These are phyloP conservation scores for Platyrinchus mystaceus DNA, from an alignment of 2,797 vertebrate species.

Conservation along the genomic window DNA sequence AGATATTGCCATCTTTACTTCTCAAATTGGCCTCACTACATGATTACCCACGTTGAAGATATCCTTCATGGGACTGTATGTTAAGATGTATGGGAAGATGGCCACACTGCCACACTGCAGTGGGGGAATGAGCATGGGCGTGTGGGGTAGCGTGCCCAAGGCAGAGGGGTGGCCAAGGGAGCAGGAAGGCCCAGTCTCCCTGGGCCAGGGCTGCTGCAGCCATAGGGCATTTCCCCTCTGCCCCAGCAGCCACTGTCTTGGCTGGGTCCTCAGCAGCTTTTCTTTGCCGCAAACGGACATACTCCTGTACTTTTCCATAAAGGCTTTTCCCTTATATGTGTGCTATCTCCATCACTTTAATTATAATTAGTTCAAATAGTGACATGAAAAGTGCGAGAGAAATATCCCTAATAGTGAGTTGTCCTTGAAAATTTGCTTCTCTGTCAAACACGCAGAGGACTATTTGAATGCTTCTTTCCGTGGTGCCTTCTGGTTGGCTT, in stretches of 20 bases:
- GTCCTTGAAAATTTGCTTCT: neutral
- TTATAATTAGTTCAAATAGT: neutral
- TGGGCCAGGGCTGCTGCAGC: neutral
- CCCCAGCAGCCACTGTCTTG: accelerated
- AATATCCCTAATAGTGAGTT: neutral
- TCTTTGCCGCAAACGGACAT: neutral
- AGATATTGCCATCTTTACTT: neutral
- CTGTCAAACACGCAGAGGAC: neutral
- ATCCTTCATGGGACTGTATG: neutral
- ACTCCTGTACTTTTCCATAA: neutral
- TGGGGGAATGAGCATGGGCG: accelerated
- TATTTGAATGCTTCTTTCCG: neutral
- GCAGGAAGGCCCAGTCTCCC: neutral
- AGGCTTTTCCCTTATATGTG: neutral
- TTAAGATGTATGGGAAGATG: neutral
- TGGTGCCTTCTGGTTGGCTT: neutral
- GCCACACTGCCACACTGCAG: neutral
- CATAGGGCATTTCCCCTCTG: neutral
- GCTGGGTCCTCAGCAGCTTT: accelerated
- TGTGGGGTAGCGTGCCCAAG: neutral
- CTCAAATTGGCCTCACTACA: neutral
- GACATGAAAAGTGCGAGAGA: neutral
- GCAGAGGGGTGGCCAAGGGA: neutral
- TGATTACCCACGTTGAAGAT: neutral
- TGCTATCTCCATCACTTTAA: accelerated